Base-by-base conservation (phyloP, 2,797 vertebrate species). In the Chelmon rostratus region DNA sequence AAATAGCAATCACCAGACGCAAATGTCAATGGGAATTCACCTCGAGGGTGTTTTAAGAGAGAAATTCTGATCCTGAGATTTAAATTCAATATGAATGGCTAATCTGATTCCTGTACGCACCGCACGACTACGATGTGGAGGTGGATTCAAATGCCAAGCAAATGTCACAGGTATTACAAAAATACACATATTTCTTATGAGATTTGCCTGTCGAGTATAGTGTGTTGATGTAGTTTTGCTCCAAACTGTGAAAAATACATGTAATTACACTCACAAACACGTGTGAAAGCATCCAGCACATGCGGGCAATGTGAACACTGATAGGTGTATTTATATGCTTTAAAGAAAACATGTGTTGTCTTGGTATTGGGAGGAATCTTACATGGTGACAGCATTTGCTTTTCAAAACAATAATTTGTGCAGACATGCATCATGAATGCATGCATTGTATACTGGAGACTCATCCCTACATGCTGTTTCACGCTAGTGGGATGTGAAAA, bases 21-120 rank as follows among this genome's bases (percentile, higher is more conserved):
- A 93, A 92, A 93, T 93, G 91, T 92, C 91, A 92, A 44, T 11
- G 25, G 76, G 77, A 81, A 89, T 89, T 86, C 85, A 82, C 73
- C 84, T 84, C 1, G 52, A 85, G 87, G 84, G 82, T 79, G 75
- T 88, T 88, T 84, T 76, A 70, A 85, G 70, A 69, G 61, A 62
- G 81, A 80, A 68, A 57, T 76, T 85, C 75, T 85, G 83, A 88
- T 91, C 85, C 87, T 6, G 66, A 88, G 89, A 92, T 92, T 90
- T 86, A 82, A 86, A 91, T 87, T 82, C 76, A 90, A 87, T 89
- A 89, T 88, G 74, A 83, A 79, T 47, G 78, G 63, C 69, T 88
- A 75, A 87, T 90, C 83, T 85, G 79, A 86, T 54, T 82, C 72
- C 42, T 72, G 76, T 47, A 58, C 3, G 50, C 78, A 50, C 83